Percentiles rank a stretch among this genome's conserved stretches.
Conservation (phyloP, 30 jellyfish, hydroid and myxozoan genomes). For the Rhopilema esculentum region DNA sequence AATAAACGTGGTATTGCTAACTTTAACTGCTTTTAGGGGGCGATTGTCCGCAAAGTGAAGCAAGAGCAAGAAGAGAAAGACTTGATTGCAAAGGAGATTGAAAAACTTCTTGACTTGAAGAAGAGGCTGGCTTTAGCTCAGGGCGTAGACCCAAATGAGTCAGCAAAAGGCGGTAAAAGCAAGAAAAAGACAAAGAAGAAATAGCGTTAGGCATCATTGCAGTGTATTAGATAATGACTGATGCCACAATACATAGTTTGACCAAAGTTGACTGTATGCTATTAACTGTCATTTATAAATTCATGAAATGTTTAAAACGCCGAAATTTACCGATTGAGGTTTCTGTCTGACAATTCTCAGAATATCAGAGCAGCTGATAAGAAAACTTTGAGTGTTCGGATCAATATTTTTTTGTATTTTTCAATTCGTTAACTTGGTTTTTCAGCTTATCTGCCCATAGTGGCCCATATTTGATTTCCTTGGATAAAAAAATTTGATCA, state of each 20-base stretch:
- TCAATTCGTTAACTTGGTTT: too few species aligned
- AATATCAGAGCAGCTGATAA: too few species aligned
- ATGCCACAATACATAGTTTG: too few species aligned
- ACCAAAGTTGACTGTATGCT: too few species aligned
- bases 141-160: constrained; percentile 79
- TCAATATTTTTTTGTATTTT: too few species aligned
- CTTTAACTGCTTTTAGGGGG: constrained; percentile 67
- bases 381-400: too few species aligned
- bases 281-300: background rate
- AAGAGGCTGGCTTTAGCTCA: constrained; percentile 74
- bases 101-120: constrained; percentile 81
- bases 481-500: too few species aligned
- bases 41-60: constrained; percentile 73
- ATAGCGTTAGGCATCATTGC: background rate
- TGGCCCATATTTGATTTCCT: too few species aligned
- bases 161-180: constrained; percentile 35
- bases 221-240: background rate
- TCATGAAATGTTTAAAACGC: background rate
- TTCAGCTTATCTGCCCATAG: too few species aligned
- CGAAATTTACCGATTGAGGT: too few species aligned
- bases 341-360: background rate
- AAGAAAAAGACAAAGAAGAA: constrained; percentile 58
- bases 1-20: background rate
- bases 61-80: constrained; percentile 79
- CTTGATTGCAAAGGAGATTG: constrained; percentile 72